Base-by-base conservation (phyloP, 2,888 invertebrate genomes). In the Sinhomidia bicolor region DNA sequence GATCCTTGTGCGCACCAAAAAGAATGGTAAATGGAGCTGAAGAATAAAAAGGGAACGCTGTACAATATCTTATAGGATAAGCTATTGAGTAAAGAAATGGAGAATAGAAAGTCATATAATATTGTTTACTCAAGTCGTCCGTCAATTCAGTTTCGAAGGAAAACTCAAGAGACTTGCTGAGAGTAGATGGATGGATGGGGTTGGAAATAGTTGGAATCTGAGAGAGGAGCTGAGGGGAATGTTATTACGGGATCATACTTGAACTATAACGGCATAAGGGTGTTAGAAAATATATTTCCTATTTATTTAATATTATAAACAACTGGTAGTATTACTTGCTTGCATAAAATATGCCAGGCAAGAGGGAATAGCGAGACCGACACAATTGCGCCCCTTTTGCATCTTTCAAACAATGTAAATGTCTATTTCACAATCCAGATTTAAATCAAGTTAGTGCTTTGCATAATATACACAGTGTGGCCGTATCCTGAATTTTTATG, bases 121-220 rank as follows among this genome's bases (percentile, higher is more conserved):
- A 74, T 26, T 74, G 74, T 74, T 74, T 47, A 74, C 74, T 74
- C 47, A 44, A 74, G 74, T 20, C 41, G 71, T 71, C 41, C 41
- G 23, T 71, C 71, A 71, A 4, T 71, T 44, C 41, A 71, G 71
- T 17, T 3, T n/a, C n/a, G n/a, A n/a, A n/a, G 36, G 71, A 44
- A 44, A 20, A 71, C 14, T 32, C 10, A 68, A 68, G 68, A 44
- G 23, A 3, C 10, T 2, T n/a, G 17, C 23, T n/a, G 26, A 10
- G 26, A 36, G 20, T 65, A 17, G 68, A 71, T 71, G 68, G 68
- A 17, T 71, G 41, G 20, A 32, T 36, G 36, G 44, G 10, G 17
- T 65, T 65, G 17, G 32, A 29, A 23, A 9, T 26, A 29, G 6
- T 9, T 20, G 6, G 3, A 5, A 60, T 10, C 12, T 26, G 29